Percentiles rank a stretch among this genome's conserved stretches.
Conservation (phyloP, 1,140 invertebrate species). For the Melanaphis sacchari region DNA sequence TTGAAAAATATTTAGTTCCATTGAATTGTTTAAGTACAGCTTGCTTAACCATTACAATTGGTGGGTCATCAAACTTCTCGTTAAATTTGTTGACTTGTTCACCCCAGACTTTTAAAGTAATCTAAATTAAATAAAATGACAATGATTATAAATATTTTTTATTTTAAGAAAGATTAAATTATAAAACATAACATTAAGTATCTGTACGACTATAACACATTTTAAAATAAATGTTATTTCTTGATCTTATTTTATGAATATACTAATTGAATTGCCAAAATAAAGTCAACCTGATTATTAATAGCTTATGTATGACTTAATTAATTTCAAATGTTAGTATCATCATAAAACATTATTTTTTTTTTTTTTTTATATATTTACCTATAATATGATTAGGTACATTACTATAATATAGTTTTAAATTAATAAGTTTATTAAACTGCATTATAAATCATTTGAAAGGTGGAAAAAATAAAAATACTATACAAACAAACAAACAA, state of each 20-base stretch:
- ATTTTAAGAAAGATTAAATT: not conserved
- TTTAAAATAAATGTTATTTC: not conserved
- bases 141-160: not conserved
- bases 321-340: not conserved
- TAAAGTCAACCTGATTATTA: not conserved
- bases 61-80: not conserved
- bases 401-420: not conserved
- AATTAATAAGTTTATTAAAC: not conserved
- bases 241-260: not conserved
- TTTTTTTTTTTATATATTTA: not conserved
- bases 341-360: not conserved
- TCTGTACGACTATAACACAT: not conserved
- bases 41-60: slow-evolving; percentile 24
- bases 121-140: not conserved
- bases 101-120: slow-evolving; percentile 50
- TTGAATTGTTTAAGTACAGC: slow-evolving; percentile 46
- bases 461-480: not conserved
- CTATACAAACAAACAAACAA: not conserved
- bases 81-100: slow-evolving; percentile 35
- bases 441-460: not conserved
- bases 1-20: not conserved
- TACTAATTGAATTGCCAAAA: not conserved
- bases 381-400: too few relatives aligned
- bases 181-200: not conserved
- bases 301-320: not conserved